phyloP scores from a whole-genome alignment of 2,888 invertebrate genomes.

The Teleogryllus oceanicus region DNA sequence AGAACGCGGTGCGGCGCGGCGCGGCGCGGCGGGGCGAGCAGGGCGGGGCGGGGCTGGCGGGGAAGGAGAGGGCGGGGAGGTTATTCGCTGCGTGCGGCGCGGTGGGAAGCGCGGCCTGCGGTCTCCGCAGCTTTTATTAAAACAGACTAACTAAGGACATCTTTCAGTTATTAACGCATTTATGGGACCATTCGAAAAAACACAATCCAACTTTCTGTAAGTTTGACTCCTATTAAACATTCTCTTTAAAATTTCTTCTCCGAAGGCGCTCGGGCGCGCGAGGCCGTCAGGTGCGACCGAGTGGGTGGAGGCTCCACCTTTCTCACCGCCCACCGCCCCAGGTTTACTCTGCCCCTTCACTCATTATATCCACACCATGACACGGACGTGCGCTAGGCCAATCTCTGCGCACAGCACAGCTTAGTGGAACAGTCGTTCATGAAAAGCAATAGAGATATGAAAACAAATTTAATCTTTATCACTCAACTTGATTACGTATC shows the following conservation, averaged over 20 bases:
- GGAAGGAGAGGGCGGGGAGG: constrained; percentile 3
- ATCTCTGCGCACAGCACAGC: too few relatives aligned
- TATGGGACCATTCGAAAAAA: constrained; percentile 9
- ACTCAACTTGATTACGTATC: too few relatives aligned
- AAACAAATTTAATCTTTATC: too few relatives aligned
- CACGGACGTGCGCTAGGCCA: too few relatives aligned
- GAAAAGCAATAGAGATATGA: too few relatives aligned
- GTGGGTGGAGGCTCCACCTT: too few relatives aligned
- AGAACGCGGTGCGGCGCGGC: neutral
- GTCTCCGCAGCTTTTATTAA: neutral
- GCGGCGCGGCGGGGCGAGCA: neutral
- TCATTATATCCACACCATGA: too few relatives aligned
- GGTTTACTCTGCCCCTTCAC: too few relatives aligned
- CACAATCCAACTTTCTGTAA: constrained; percentile 18
- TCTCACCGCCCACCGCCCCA: too few relatives aligned
- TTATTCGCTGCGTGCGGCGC: neutral
- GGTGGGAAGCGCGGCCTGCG: constrained; percentile 11
- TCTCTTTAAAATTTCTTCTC: constrained; percentile 3
- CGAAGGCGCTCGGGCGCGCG: neutral
- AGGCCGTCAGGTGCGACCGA: too few relatives aligned
- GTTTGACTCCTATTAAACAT: constrained; percentile 9
- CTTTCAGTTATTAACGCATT: constrained; percentile 18
- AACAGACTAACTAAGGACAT: constrained; percentile 18
- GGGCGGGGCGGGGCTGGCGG: neutral
- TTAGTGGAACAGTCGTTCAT: too few relatives aligned